A percentile compares a stretch with the other conserved stretches of the same genome.
phyloP scores from a whole-genome alignment of 2,797 vertebrate species.

The Scyliorhinus canicula region DNA sequence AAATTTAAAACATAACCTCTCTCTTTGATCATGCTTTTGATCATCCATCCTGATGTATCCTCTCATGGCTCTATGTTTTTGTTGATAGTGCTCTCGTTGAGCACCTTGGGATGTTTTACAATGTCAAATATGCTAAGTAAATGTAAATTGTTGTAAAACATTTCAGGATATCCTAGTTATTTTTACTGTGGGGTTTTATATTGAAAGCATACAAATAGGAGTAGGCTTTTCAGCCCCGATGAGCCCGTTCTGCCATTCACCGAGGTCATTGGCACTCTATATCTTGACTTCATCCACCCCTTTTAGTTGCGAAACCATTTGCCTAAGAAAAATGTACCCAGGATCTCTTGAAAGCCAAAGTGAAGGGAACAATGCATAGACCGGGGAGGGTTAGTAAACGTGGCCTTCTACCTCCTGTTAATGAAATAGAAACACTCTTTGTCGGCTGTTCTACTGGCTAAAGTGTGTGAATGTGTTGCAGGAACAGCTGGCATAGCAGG shows the following conservation, averaged over 20 bases:
- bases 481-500: conserved; percentile 68
- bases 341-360: neutral
- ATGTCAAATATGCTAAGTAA: too few relatives aligned
- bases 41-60: too few relatives aligned
- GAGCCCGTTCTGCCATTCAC: neutral
- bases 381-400: neutral
- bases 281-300: neutral
- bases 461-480: conserved; percentile 46
- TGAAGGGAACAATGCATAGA: neutral
- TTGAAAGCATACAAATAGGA: neutral
- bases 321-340: neutral
- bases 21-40: too few relatives aligned
- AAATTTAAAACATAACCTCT: too few relatives aligned
- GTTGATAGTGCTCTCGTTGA: too few relatives aligned
- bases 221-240: neutral
- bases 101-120: too few relatives aligned
- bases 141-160: neutral
- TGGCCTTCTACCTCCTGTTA: neutral
- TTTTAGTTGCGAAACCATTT: neutral
- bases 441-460: neutral
- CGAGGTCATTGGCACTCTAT: neutral
- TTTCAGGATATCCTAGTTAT: neutral
- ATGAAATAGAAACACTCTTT: neutral
- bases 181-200: neutral
- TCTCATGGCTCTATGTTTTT: too few relatives aligned